Evolutionary conservation across 2,797 vertebrate genomes (phyloP).

Genomic region (Lacerta bilineata): DNA sequence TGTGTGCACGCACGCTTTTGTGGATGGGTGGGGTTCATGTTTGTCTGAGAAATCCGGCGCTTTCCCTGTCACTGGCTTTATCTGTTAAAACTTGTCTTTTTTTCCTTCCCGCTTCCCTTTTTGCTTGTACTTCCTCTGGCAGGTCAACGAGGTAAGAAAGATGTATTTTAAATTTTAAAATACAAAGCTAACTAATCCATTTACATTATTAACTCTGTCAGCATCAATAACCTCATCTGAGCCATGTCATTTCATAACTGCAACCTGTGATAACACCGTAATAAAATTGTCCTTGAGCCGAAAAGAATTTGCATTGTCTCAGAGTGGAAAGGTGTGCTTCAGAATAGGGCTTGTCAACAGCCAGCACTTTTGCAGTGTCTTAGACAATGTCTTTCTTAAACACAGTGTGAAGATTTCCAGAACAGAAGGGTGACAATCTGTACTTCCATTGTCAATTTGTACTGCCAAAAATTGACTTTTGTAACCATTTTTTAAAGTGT

Average conservation of each 20-base stretch:
- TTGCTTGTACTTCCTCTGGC: conserved; percentile 88
- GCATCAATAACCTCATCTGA: conserved; percentile 72
- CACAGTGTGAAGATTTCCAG: conserved; percentile 48
- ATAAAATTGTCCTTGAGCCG: conserved; percentile 55
- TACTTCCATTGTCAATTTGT: conserved; percentile 38
- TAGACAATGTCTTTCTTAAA: conserved; percentile 67
- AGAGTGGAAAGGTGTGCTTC: conserved; percentile 18
- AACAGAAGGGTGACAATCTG: conserved; percentile 42
- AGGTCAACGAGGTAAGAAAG: conserved; percentile 99
- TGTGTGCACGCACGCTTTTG: conserved; percentile 20
- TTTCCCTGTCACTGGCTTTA: conserved; percentile 78
- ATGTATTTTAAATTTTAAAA: conserved; percentile 73
- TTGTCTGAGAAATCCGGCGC: conserved; percentile 75
- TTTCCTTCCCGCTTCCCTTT: conserved; percentile 81
- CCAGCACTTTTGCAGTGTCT: conserved; percentile 60
- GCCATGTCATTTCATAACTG: conserved; percentile 59
- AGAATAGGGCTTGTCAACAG: conserved; percentile 60
- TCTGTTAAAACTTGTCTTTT: conserved; percentile 85
- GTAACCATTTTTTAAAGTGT: conserved; percentile 58
- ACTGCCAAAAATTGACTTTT: conserved; percentile 5
- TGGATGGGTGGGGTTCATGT: conserved; percentile 20
- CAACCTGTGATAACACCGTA: conserved; percentile 44
- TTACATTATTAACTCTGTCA: conserved; percentile 83
- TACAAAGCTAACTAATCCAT: conserved; percentile 80
- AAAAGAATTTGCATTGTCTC: conserved; percentile 65